A percentile compares a stretch with the other conserved stretches of the same genome.
phyloP scores from a whole-genome alignment of 2,113 vertebrate species.

The Solea senegalensis region DNA sequence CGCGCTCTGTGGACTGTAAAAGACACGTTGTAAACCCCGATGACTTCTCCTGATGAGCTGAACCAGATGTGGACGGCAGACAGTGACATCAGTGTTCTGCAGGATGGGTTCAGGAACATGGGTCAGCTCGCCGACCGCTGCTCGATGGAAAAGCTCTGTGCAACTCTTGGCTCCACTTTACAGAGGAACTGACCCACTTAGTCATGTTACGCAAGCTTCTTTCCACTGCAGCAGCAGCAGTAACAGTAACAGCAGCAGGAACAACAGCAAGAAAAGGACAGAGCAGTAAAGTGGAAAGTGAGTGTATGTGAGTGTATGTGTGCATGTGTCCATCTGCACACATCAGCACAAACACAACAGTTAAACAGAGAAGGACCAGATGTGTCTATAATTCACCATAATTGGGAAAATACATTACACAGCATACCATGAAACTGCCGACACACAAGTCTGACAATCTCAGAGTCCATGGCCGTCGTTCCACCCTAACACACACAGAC shows the following conservation, averaged over 20 bases:
- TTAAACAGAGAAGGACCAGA: neutral
- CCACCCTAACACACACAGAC: too few relatives aligned
- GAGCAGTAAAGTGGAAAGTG: slow-evolving; percentile 21
- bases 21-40: neutral
- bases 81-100: slow-evolving; percentile 21
- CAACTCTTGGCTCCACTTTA: neutral
- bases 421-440: too few relatives aligned
- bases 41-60: neutral
- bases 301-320: neutral
- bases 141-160: slow-evolving; percentile 41
- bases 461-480: too few relatives aligned
- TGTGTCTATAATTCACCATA: neutral
- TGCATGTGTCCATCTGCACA: slow-evolving; percentile 1
- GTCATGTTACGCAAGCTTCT: slow-evolving; percentile 31
- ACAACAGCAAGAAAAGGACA: neutral
- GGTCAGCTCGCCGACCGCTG: neutral
- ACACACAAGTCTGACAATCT: too few relatives aligned
- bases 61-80: slow-evolving; percentile 12
- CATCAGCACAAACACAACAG: slow-evolving; percentile 6
- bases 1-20: neutral
- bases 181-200: slow-evolving; percentile 38
- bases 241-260: too few relatives aligned
- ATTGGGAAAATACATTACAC: neutral
- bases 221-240: slow-evolving; percentile 23
- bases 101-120: slow-evolving; percentile 13